These are phyloP conservation scores for Cydia splendana DNA, from an alignment of 1,140 invertebrate species.

Conservation along the genomic window DNA sequence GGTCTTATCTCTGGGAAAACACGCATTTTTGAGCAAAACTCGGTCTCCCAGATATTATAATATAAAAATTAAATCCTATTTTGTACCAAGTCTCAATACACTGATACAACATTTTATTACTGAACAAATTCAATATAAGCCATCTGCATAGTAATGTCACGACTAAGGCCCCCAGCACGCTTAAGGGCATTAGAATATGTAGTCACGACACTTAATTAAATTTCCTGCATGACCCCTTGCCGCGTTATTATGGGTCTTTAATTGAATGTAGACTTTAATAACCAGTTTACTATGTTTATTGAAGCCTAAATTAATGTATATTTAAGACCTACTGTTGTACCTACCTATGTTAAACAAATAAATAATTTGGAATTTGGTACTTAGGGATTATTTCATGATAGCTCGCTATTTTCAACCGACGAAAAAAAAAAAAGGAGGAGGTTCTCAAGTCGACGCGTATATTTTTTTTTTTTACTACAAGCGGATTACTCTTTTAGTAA, in stretches of 20 bases:
- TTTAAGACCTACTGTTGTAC: too few species aligned
- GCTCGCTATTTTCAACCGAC: too few species aligned
- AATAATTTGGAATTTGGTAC: too few species aligned
- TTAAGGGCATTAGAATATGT: background rate
- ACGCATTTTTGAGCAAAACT: too few species aligned
- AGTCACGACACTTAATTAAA: conserved; percentile 4
- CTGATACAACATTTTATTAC: background rate
- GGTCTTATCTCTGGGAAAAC: too few species aligned
- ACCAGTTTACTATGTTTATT: background rate
- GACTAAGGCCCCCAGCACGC: background rate
- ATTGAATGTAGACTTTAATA: background rate
- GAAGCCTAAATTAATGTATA: background rate
- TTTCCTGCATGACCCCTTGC: background rate
- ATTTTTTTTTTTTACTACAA: too few species aligned
- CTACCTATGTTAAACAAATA: too few species aligned
- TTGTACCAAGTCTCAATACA: too few species aligned
- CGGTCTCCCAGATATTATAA: too few species aligned
- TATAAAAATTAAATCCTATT: too few species aligned
- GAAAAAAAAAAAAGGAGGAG: too few species aligned
- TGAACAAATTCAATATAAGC: background rate
- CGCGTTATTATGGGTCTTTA: background rate
- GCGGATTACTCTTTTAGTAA: background rate
- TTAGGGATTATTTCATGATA: background rate
- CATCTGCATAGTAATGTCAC: background rate
- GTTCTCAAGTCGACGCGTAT: too few species aligned